Base-by-base conservation (phyloP, 2,888 invertebrate genomes). In the Amphipoea oculea region DNA sequence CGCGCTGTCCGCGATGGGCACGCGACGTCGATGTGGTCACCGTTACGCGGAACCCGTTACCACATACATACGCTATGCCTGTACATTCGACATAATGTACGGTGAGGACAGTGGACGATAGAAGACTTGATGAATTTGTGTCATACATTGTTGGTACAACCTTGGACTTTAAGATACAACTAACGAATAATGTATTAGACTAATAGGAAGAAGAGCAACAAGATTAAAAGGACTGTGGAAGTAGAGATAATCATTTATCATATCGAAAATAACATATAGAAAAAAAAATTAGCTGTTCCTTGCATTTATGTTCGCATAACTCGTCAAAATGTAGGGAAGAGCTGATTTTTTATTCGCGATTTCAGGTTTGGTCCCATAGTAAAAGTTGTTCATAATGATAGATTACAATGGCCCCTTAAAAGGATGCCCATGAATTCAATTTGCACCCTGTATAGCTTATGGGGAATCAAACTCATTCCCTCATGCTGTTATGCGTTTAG, bases 31-130 rank as follows among this genome's bases (percentile, higher is more conserved):
- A 57, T 60, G 77, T 78, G 79, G 70, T 81, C 81, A 89, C 90
- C 90, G 89, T 89, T 89, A 89, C 80, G 68, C 51, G 45, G 79
- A 74, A 86, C 89, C 89, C 89, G 89, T 89, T 89, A 86, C 76
- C 70, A 51, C 82, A 79, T 75, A 65, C 71, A 80, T 75, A 62
- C 60, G 48, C 54, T 65, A 68, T 65, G 68, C 36, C 73, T 82
- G 69, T 65, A 76, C 63, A 51, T 65, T 75, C 60, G 65, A 84
- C 81, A 65, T 79, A 79, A 81, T 45, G 17, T 71, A 5, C 63
- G 42, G 57, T 45, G 20, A 66, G 29, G 60, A 72, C 76, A 54
- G 40, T 23, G n/a, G n/a, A 54, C 23, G 36, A 63, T 51, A 70
- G 54, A 36, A 62, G 14, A 36, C 40, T 67, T 7, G 20, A 5